Evolutionary conservation across 30 jellyfish, hydroid and myxozoan species (phyloP), one percentile per base, ranked within the genome.

Genomic region (Haliclystus octoradiatus): DNA sequence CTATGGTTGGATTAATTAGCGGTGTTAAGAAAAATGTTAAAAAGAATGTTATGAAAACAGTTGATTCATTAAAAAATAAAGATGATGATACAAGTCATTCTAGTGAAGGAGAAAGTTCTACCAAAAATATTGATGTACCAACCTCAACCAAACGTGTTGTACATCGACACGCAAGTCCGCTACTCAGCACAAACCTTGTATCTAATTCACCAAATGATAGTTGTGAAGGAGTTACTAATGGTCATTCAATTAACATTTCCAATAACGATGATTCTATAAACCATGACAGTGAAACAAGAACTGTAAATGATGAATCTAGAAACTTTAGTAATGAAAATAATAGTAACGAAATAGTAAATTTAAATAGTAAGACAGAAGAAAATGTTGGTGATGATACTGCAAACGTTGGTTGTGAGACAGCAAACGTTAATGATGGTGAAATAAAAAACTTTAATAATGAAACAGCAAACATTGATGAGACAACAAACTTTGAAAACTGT

Each of bases 1-100:
- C 84, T 28, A 85, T 91, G 28, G 93, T 77, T 19, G 88, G 94
- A 7, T 77, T 74, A 14, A 74, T 91, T 26, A 69, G 81, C 31
- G 99, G 88, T 50, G 99, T 91, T 3, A 91, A 91, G 70, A 71
- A 81, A 19, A 77, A 76, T 34, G 98, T 89, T 47, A 91, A 80
- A 26, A 92, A 69, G n/a, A n/a, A n/a, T n/a, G n/a, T n/a, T n/a
- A n/a, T n/a, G n/a, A n/a, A n/a, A n/a, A n/a, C n/a, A n/a, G 57
- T 40, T 40, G 57, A 5, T 40, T 40, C 19, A 40, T 5, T 40
- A 19, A 40, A 40, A 19, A 40, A 40, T 19, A 9, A 19, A 5
- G 57, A 40, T 19, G 57, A 40, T 19, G 57, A 40, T 19, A 40
- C 9, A 5, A 40, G 57, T 40, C 57, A 9, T 5, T 40, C 57